phyloP scores from a whole-genome alignment of 2,888 invertebrate species.

The Pristionchus exspectatus region DNA sequence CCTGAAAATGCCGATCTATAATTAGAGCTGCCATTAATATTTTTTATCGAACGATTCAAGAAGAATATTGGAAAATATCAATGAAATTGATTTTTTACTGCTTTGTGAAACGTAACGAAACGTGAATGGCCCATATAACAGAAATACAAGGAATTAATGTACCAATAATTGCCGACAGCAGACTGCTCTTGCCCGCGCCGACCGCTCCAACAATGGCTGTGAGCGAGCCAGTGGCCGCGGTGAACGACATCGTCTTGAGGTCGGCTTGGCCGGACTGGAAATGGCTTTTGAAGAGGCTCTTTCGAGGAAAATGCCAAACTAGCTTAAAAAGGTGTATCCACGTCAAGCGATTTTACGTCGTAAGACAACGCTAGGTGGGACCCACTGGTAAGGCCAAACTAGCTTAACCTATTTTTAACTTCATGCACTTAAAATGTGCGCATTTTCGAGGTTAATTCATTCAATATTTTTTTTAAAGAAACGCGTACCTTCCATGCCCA shows the following conservation, averaged over 20 bases:
- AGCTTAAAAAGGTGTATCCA: too few species aligned
- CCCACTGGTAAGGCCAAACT: too few species aligned
- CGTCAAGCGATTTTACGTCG: too few species aligned
- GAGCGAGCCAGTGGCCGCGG: background rate
- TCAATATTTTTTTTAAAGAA: too few species aligned
- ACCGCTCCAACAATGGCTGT: constrained; percentile 55
- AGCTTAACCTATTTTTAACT: too few species aligned
- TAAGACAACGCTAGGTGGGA: too few species aligned
- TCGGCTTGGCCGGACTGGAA: constrained; percentile 25
- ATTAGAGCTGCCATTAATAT: background rate
- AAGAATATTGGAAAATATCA: background rate
- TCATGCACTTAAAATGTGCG: too few species aligned
- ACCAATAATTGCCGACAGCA: constrained; percentile 64
- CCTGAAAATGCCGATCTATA: constrained; percentile 56
- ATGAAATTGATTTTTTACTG: background rate
- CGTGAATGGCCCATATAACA: too few species aligned
- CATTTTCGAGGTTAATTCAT: too few species aligned
- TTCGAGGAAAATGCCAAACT: too few species aligned
- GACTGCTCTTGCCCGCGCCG: constrained; percentile 68
- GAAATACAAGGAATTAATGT: background rate
- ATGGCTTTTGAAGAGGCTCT: background rate
- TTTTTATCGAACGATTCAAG: background rate
- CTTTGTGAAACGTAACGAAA: background rate
- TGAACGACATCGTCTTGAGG: background rate
- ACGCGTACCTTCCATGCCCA: constrained; percentile 27